A percentile compares a stretch with the other conserved stretches of the same genome.
Conservation (phyloP, 2,888 invertebrate species). For the Norana najaformis region DNA sequence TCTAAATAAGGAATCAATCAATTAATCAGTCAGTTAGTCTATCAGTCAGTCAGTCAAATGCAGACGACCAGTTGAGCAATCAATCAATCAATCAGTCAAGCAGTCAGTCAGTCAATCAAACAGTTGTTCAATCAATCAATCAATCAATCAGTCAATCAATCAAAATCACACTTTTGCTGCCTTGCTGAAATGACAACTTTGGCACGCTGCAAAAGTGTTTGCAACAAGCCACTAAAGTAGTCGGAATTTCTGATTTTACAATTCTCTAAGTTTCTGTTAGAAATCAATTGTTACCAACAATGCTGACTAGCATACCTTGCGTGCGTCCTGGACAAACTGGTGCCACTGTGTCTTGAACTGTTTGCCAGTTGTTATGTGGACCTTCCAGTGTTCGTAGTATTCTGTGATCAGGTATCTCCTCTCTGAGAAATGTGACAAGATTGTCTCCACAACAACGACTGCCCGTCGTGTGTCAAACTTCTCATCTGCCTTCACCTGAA, state of each 20-base stretch:
- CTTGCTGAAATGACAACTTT: slow-evolving; percentile 3
- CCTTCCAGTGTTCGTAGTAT: slow-evolving; percentile 75
- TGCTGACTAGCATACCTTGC: slow-evolving; percentile 66
- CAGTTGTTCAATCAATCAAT: neutral
- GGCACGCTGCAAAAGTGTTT: neutral
- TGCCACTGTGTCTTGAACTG: slow-evolving; percentile 66
- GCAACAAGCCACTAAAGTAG: neutral
- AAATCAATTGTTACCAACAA: too few species aligned
- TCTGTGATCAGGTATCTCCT: slow-evolving; percentile 67
- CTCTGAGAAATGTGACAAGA: slow-evolving; percentile 53
- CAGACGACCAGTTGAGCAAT: too few species aligned
- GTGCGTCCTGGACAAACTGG: slow-evolving; percentile 69
- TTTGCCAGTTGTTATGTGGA: slow-evolving; percentile 68
- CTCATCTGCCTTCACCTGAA: slow-evolving; percentile 56
- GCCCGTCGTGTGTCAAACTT: slow-evolving; percentile 55
- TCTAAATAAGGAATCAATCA: neutral
- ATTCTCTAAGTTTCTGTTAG: neutral
- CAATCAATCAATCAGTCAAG: neutral
- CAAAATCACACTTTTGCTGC: neutral
- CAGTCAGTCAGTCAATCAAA: neutral
- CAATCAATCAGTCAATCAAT: neutral
- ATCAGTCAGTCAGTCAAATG: neutral
- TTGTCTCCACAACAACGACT: slow-evolving; percentile 55
- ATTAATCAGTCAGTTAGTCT: too few species aligned
- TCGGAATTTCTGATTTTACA: neutral